Evolutionary conservation across 2,888 invertebrate species (phyloP).

Genomic region (Invenusta paracnida): DNA sequence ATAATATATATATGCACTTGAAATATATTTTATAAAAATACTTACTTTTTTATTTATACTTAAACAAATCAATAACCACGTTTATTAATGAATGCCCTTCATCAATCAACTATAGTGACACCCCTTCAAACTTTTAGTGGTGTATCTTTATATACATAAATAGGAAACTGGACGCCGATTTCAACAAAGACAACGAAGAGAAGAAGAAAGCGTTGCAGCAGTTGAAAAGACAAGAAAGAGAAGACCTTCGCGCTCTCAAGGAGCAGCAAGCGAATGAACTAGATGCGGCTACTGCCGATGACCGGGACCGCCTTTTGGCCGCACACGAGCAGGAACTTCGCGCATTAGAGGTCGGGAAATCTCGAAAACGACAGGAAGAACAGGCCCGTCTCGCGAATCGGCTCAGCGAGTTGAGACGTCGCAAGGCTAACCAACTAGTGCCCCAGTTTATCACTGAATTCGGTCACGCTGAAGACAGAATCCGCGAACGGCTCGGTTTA

Average conservation of each 20-base stretch:
- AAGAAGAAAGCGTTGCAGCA: not conserved
- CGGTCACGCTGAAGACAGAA: not conserved
- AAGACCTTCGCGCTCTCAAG: not conserved
- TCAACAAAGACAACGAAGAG: not conserved
- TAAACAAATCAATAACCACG: too few species aligned
- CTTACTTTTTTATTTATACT: too few species aligned
- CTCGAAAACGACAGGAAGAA: not conserved
- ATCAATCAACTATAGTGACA: too few species aligned
- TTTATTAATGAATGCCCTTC: too few species aligned
- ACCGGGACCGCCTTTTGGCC: not conserved
- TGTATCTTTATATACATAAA: too few species aligned
- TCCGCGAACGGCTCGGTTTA: not conserved
- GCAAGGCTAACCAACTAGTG: not conserved
- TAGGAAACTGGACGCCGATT: too few species aligned
- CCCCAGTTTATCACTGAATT: not conserved
- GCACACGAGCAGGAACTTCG: not conserved
- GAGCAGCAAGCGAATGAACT: not conserved
- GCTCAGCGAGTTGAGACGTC: not conserved
- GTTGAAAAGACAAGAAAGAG: not conserved
- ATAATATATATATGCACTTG: too few species aligned
- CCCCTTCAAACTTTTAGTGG: too few species aligned
- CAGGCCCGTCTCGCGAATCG: not conserved
- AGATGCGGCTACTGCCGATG: not conserved
- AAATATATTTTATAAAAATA: too few species aligned
- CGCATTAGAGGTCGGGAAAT: not conserved